Evolutionary conservation across 1,140 invertebrate species (phyloP).

Genomic region (Belonocnema kinseyi): DNA sequence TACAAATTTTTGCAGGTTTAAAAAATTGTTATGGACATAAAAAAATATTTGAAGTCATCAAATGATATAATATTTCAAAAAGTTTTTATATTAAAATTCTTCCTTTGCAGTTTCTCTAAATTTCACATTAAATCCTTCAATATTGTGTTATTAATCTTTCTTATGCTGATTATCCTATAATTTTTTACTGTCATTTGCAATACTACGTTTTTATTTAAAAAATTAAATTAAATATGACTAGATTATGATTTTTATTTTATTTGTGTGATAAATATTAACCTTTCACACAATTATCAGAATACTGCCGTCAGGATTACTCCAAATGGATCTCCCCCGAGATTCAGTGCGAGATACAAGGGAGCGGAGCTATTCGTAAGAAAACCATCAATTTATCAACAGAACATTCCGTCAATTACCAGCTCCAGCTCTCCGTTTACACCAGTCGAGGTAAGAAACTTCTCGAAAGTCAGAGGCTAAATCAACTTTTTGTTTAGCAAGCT

Average conservation of each 20-base stretch:
- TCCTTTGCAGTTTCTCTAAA: too few species aligned
- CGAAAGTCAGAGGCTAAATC: not conserved
- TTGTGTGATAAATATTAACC: conserved; percentile 1
- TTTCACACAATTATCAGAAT: conserved; percentile 59
- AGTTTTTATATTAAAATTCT: too few species aligned
- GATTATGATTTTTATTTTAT: not conserved
- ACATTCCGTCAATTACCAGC: conserved; percentile 58
- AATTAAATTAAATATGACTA: too few species aligned
- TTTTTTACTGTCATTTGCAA: too few species aligned
- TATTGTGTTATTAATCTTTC: too few species aligned
- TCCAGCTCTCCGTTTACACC: conserved; percentile 65
- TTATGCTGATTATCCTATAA: too few species aligned
- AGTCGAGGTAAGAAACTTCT: conserved; percentile 61
- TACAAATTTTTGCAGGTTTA: too few species aligned
- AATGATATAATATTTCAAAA: too few species aligned
- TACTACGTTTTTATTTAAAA: too few species aligned
- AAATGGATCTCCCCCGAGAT: conserved; percentile 66
- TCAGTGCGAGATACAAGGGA: conserved; percentile 71
- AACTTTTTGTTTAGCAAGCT: not conserved
- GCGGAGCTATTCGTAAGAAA: conserved; percentile 69
- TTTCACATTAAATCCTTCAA: too few species aligned
- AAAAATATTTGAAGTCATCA: too few species aligned
- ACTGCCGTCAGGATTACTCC: conserved; percentile 65
- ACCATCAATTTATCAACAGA: conserved; percentile 60
- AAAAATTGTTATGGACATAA: too few species aligned